Percentiles rank a stretch among this genome's conserved stretches.
These are phyloP conservation scores for Drosophila meridionalis DNA, from an alignment of 2,888 invertebrate genomes.

Conservation along the genomic window DNA sequence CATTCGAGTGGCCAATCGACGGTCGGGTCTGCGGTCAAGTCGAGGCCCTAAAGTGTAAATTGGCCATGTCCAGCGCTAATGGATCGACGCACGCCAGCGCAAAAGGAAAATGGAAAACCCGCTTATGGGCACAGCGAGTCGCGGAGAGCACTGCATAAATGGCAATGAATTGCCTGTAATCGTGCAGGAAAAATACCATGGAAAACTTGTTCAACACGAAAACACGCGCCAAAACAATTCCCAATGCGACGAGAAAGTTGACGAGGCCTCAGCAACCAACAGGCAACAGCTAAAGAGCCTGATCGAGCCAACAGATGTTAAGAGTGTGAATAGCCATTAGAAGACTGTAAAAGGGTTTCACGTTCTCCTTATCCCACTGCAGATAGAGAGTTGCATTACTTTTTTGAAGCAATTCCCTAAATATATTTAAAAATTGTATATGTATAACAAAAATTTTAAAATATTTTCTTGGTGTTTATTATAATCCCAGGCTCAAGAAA, in stretches of 20 bases:
- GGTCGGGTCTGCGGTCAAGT: conserved; percentile 46
- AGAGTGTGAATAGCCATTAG: conserved; percentile 18
- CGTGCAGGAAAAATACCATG: conserved; percentile 56
- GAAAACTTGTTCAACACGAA: conserved; percentile 67
- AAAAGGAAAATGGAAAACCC: conserved; percentile 54
- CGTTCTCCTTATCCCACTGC: neutral
- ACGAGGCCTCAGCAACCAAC: conserved; percentile 6
- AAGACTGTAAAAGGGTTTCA: conserved; percentile 6
- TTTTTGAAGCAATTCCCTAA: neutral
- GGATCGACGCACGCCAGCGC: conserved; percentile 57
- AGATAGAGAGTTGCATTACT: neutral
- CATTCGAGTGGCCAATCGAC: conserved; percentile 33
- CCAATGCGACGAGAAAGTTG: conserved; percentile 59
- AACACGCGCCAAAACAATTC: conserved; percentile 69
- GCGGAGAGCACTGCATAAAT: conserved; percentile 34
- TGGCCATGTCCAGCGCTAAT: conserved; percentile 68
- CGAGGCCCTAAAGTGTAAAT: conserved; percentile 65
- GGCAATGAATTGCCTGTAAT: conserved; percentile 55
- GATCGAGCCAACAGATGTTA: conserved; percentile 11
- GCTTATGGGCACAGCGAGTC: conserved; percentile 37
- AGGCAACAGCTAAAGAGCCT: conserved; percentile 9
- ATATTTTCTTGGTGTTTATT: neutral
- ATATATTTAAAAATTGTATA: neutral
- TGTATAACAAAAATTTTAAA: no score
- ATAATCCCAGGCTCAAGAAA: conserved; percentile 26